phyloP scores from a whole-genome alignment of 2,888 invertebrate species.

The Zeuzera pyrina region DNA sequence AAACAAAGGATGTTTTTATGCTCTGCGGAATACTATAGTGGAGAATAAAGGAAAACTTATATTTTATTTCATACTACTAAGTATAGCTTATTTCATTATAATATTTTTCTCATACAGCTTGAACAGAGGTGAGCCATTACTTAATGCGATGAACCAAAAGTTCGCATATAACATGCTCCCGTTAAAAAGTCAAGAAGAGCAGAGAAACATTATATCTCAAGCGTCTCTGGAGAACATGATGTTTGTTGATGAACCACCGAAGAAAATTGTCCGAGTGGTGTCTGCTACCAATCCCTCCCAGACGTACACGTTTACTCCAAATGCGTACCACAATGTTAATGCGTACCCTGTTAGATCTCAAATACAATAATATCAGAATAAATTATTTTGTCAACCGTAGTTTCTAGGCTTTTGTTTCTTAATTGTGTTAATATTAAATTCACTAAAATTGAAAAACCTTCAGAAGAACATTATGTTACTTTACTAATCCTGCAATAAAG shows the following conservation, averaged over 20 bases:
- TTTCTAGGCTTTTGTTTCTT: too few relatives aligned
- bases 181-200: constrained; percentile 18
- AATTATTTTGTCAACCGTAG: too few relatives aligned
- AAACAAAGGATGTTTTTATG: constrained; percentile 39
- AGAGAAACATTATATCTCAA: constrained; percentile 20
- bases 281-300: constrained; percentile 49
- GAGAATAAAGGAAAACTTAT: constrained; percentile 37
- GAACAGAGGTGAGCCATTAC: constrained; percentile 41
- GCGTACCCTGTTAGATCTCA: background rate
- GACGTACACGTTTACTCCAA: constrained; percentile 39
- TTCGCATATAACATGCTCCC: constrained; percentile 21
- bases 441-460: too few relatives aligned
- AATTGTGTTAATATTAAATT: too few relatives aligned
- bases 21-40: constrained; percentile 31
- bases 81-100: constrained; percentile 27
- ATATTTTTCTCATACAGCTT: constrained; percentile 48
- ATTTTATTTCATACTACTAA: constrained; percentile 31
- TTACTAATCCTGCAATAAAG: too few relatives aligned
- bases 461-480: too few relatives aligned
- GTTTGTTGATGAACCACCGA: constrained; percentile 44
- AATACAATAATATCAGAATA: too few relatives aligned
- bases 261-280: constrained; percentile 46
- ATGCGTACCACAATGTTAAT: constrained; percentile 17
- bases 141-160: constrained; percentile 30
- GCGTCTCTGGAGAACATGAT: constrained; percentile 38